A percentile compares a stretch with the other conserved stretches of the same genome.
Conservation (phyloP, 2,888 invertebrate genomes). For the Mythimna pallens region DNA sequence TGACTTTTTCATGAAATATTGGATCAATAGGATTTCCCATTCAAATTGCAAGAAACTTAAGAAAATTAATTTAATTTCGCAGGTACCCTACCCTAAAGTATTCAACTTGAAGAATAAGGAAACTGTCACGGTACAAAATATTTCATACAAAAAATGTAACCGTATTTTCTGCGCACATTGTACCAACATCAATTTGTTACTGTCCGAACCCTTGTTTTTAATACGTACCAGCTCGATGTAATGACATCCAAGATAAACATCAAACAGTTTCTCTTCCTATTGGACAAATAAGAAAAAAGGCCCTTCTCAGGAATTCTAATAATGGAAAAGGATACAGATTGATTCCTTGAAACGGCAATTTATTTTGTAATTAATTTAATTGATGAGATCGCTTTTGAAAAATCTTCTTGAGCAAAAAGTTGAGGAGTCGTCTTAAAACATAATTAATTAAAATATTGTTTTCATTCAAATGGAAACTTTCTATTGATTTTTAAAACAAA, state of each 20-base stretch:
- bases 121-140: neutral
- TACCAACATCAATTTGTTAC: constrained; percentile 33
- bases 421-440: neutral
- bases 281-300: constrained; percentile 20
- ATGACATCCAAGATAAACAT: constrained; percentile 34
- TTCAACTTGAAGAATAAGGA: neutral
- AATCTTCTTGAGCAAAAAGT: neutral
- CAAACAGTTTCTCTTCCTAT: constrained; percentile 11
- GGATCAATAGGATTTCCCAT: too few species aligned
- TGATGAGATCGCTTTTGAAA: neutral
- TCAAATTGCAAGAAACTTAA: too few species aligned
- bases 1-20: too few species aligned
- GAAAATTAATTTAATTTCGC: too few species aligned
- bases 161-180: constrained; percentile 4
- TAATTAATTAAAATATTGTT: too few species aligned
- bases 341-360: constrained; percentile 17
- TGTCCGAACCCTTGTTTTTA: constrained; percentile 46
- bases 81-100: too few species aligned
- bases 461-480: too few species aligned
- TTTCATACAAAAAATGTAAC: constrained; percentile 8
- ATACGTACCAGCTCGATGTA: constrained; percentile 19
- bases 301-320: neutral
- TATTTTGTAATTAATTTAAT: constrained; percentile 4
- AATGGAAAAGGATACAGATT: neutral
- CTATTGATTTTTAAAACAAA: too few species aligned